Evolutionary conservation across 2,113 vertebrate species (phyloP).

Genomic region (Amphilophus citrinellus): DNA sequence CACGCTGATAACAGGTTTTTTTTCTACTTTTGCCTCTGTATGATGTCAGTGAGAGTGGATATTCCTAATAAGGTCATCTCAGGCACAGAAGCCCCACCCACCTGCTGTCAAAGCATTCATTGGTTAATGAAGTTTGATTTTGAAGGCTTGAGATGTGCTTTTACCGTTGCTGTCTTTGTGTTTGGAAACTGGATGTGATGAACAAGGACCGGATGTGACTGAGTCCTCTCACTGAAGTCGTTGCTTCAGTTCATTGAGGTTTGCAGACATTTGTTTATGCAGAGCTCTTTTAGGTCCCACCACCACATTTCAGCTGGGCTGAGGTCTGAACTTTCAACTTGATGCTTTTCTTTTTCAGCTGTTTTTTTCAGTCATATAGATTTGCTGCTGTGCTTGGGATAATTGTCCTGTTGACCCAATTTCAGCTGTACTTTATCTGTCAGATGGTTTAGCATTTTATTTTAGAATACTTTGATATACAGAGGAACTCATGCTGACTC

Average conservation of each 20-base stretch:
- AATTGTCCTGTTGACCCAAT: neutral
- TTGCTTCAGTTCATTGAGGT: neutral
- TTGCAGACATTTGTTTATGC: no score
- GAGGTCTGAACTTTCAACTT: no score
- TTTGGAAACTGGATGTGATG: accelerated
- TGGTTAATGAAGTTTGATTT: neutral
- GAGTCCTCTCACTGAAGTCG: neutral
- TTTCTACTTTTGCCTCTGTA: neutral
- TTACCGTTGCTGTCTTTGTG: neutral
- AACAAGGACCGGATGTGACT: neutral
- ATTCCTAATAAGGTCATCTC: neutral
- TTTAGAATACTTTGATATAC: no score
- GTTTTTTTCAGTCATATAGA: no score
- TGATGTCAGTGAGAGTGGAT: neutral
- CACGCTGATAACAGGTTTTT: neutral
- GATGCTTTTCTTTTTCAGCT: no score
- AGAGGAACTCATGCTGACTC: neutral
- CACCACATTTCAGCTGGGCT: no score
- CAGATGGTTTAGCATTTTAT: neutral
- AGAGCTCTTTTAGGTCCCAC: no score
- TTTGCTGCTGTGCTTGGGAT: no score
- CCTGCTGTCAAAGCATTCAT: neutral
- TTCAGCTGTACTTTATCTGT: neutral
- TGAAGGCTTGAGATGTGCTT: neutral
- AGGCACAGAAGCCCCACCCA: neutral